Evolutionary conservation across 2,888 invertebrate species (phyloP).

Genomic region (Euzophera pinguis): DNA sequence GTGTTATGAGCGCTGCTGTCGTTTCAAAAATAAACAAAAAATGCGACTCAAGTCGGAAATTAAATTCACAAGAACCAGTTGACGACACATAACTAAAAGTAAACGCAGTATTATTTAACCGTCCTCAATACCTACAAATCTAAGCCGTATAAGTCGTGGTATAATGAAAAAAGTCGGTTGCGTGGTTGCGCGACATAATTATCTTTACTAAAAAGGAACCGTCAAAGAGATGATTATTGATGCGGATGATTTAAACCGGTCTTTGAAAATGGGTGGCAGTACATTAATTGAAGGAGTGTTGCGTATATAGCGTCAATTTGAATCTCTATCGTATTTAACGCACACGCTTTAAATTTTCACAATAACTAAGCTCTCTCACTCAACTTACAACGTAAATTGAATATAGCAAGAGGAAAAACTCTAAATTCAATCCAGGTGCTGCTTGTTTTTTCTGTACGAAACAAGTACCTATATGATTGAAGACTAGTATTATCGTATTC

Average conservation of each 20-base stretch:
- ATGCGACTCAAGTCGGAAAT: neutral
- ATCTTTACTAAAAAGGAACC: neutral
- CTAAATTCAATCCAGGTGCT: too few species aligned
- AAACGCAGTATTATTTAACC: neutral
- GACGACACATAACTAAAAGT: neutral
- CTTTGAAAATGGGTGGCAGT: neutral
- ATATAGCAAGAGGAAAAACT: too few species aligned
- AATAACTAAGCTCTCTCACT: too few species aligned
- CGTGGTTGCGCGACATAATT: neutral
- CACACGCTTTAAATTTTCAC: too few species aligned
- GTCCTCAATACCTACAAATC: constrained; percentile 1
- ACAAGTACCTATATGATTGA: too few species aligned
- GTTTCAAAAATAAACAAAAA: too few species aligned
- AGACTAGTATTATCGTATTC: too few species aligned
- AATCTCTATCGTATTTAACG: neutral
- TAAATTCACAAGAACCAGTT: neutral
- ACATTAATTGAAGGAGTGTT: neutral
- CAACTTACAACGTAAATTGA: too few species aligned
- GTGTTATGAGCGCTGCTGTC: too few species aligned
- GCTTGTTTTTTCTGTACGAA: too few species aligned
- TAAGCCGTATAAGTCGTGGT: neutral
- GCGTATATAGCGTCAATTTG: neutral
- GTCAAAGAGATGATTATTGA: neutral
- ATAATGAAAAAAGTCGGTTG: neutral
- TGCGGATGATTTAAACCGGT: neutral